Conservation (phyloP, 2,113 vertebrate species). For the Holacanthus passer region DNA sequence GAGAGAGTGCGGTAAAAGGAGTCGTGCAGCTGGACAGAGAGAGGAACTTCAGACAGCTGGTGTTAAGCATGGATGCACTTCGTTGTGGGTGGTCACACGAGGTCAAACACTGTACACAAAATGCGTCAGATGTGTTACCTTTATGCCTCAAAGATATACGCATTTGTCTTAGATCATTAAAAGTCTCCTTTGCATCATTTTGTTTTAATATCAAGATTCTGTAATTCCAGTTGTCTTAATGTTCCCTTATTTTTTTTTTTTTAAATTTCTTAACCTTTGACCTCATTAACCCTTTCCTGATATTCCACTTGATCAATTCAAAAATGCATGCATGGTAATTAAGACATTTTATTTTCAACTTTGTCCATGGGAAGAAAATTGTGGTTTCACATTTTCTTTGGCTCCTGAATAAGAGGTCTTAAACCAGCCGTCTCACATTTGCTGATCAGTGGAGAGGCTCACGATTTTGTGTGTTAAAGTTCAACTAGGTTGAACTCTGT, state of each 20-base stretch:
- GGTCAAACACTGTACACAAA: constrained; percentile 39
- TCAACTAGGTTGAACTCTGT: background rate
- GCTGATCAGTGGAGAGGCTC: too few relatives aligned
- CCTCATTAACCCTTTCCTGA: background rate
- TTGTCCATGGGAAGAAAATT: background rate
- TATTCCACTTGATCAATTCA: background rate
- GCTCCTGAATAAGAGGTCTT: background rate
- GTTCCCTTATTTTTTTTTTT: too few relatives aligned
- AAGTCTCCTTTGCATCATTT: background rate
- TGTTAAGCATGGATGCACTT: constrained; percentile 57
- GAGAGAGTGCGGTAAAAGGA: constrained; percentile 35
- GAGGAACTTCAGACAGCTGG: constrained; percentile 47
- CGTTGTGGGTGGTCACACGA: constrained; percentile 59
- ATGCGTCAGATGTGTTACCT: background rate
- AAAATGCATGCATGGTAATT: background rate
- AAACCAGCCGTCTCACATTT: too few relatives aligned
- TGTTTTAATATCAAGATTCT: background rate
- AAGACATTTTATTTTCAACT: background rate
- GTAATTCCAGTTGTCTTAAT: background rate
- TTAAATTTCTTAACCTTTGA: background rate
- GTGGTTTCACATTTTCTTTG: too few relatives aligned
- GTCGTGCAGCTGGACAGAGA: constrained; percentile 35
- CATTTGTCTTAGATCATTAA: background rate
- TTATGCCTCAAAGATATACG: background rate
- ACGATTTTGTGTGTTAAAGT: background rate